Evolutionary conservation across 1,140 invertebrate genomes (phyloP).

Genomic region (Calliopsis andreniformis): DNA sequence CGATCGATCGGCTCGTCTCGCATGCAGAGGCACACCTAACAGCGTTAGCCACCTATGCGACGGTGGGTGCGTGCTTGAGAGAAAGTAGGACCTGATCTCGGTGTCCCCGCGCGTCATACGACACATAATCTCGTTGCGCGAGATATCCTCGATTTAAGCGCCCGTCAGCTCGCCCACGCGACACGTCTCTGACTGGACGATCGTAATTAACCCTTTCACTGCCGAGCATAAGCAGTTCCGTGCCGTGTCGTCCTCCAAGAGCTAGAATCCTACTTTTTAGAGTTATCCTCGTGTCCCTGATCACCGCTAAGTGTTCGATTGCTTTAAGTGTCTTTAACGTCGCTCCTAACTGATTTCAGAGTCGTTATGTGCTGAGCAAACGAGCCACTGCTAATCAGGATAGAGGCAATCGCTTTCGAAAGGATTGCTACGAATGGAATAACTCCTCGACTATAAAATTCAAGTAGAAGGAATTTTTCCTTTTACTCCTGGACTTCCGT

Average conservation of each 20-base stretch:
- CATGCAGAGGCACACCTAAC: conserved; percentile 38
- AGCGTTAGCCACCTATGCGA: background rate
- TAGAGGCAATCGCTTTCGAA: no score
- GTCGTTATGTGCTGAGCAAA: no score
- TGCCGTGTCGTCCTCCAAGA: background rate
- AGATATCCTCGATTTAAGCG: conserved; percentile 51
- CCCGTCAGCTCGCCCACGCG: conserved; percentile 33
- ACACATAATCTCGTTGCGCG: conserved; percentile 42
- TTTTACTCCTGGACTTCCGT: no score
- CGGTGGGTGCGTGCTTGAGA: conserved; percentile 49
- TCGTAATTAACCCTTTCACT: conserved; percentile 61
- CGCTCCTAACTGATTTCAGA: no score
- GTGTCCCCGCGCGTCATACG: conserved; percentile 26
- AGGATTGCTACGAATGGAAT: no score
- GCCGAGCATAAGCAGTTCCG: conserved; percentile 24
- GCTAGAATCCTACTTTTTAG: background rate
- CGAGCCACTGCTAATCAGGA: no score
- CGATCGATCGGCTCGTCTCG: conserved; percentile 43
- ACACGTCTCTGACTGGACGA: conserved; percentile 24
- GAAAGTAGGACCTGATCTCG: conserved; percentile 53
- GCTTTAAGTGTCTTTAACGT: background rate
- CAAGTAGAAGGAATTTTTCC: no score
- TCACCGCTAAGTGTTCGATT: background rate
- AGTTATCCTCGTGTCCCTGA: background rate
- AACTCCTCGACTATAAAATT: no score